Percentiles rank a stretch among this genome's conserved stretches.
Conservation (phyloP, 2,797 vertebrate species). For the Rhinatrema bivittatum region DNA sequence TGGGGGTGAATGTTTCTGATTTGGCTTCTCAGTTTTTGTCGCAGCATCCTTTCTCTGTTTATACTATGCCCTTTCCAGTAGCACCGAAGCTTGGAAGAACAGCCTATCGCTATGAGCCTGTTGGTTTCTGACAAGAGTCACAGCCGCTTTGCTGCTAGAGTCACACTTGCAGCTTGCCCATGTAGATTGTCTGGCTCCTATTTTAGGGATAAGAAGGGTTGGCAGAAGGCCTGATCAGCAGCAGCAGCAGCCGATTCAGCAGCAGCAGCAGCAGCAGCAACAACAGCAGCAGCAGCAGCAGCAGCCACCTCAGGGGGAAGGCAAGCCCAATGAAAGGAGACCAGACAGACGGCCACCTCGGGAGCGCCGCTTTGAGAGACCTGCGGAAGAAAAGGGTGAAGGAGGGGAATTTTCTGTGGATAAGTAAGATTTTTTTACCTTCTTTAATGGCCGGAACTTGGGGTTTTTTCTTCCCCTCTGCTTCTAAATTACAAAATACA, state of each 20-base stretch:
- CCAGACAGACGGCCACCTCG: slow-evolving; percentile 89
- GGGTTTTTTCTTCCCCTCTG: not conserved
- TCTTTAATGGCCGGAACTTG: not conserved
- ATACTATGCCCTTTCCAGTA: no score
- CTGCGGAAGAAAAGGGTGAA: slow-evolving; percentile 87
- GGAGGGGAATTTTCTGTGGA: slow-evolving; percentile 84
- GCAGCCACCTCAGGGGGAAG: slow-evolving; percentile 72
- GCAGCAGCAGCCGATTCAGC: slow-evolving; percentile 45
- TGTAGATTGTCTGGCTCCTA: slow-evolving; percentile 7
- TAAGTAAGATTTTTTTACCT: slow-evolving; percentile 64
- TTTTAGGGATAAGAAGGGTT: slow-evolving; percentile 85
- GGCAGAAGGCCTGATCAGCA: slow-evolving; percentile 86
- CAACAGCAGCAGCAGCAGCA: slow-evolving; percentile 51
- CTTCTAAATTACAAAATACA: not conserved
- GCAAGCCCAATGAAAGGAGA: slow-evolving; percentile 81
- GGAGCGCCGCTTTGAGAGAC: slow-evolving; percentile 89
- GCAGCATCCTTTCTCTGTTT: no score
- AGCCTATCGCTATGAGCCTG: no score
- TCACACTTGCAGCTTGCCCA: slow-evolving; percentile 18
- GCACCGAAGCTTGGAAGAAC: no score
- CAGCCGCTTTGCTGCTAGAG: not conserved
- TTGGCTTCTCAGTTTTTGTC: no score
- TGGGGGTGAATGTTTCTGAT: no score
- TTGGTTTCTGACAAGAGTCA: no score
- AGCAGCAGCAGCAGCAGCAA: slow-evolving; percentile 43